Percentiles rank a stretch among this genome's conserved stretches.
phyloP scores from a whole-genome alignment of 2,797 vertebrate species.

The Acanthiza pusilla region DNA sequence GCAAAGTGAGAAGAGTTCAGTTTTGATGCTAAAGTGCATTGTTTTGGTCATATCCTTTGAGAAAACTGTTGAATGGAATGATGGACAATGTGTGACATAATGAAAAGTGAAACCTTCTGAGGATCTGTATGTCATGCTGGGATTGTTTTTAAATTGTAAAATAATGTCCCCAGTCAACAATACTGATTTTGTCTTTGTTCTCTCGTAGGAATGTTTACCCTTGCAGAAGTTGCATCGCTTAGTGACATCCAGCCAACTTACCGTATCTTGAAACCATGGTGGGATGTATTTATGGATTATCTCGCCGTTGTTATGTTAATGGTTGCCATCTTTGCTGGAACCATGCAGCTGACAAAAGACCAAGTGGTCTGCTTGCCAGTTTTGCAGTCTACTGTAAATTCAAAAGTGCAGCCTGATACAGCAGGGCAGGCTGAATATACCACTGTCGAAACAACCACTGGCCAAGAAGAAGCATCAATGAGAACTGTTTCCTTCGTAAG shows the following conservation, averaged over 20 bases:
- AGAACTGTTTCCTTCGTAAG: slow-evolving; percentile 58
- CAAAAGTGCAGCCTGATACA: slow-evolving; percentile 53
- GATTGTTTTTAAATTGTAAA: neutral
- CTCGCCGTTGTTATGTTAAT: slow-evolving; percentile 97
- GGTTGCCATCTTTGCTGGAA: slow-evolving; percentile 98
- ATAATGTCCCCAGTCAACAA: neutral
- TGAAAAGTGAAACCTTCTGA: neutral
- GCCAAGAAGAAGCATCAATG: slow-evolving; percentile 66
- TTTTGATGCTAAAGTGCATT: neutral
- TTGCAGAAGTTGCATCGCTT: slow-evolving; percentile 97
- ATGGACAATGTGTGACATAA: neutral
- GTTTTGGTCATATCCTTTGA: neutral
- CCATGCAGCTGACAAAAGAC: slow-evolving; percentile 99
- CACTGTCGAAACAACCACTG: slow-evolving; percentile 73
- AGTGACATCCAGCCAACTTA: slow-evolving; percentile 99
- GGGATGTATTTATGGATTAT: slow-evolving; percentile 99
- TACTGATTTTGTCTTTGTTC: slow-evolving; percentile 44
- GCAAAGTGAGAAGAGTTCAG: neutral
- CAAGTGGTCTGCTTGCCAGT: slow-evolving; percentile 97
- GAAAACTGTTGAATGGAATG: neutral
- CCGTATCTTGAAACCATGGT: slow-evolving; percentile 99
- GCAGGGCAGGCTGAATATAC: slow-evolving; percentile 63
- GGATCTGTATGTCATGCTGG: neutral
- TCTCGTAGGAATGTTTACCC: slow-evolving; percentile 97
- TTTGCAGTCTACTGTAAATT: slow-evolving; percentile 80